These are phyloP conservation scores for Dermochelys coriacea DNA, from an alignment of 2,797 vertebrate genomes.

Conservation along the genomic window DNA sequence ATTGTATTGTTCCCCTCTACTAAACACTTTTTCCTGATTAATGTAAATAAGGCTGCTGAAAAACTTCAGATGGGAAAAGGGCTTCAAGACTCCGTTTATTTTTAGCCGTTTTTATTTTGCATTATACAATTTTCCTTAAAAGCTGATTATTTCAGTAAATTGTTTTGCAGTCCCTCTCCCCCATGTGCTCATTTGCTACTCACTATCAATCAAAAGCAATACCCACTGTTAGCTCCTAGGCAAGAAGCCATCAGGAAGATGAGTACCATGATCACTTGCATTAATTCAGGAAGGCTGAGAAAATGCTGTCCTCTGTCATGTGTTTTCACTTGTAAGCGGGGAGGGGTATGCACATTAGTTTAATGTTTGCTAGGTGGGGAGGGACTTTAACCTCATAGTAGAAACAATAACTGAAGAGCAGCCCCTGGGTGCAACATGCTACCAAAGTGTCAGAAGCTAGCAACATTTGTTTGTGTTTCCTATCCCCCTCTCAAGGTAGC, in stretches of 20 bases:
- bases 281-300: not conserved
- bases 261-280: not conserved
- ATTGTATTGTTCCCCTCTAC: not conserved
- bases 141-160: not conserved
- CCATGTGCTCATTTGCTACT: not conserved
- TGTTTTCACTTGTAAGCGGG: fast-evolving
- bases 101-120: not conserved
- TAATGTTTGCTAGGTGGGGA: not conserved
- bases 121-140: not conserved
- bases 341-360: not conserved
- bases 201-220: not conserved
- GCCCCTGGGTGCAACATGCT: fast-evolving
- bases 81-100: not conserved
- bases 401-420: not conserved
- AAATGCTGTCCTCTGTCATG: not conserved
- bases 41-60: not conserved
- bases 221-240: not conserved
- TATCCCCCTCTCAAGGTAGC: not conserved
- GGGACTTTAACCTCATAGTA: not conserved
- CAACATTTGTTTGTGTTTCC: not conserved
- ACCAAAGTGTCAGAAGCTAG: not conserved
- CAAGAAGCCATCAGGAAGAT: not conserved
- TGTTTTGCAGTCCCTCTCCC: not conserved
- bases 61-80: not conserved
- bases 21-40: not conserved